Conservation (phyloP, 1,140 invertebrate genomes). For the Apis laboriosa region DNA sequence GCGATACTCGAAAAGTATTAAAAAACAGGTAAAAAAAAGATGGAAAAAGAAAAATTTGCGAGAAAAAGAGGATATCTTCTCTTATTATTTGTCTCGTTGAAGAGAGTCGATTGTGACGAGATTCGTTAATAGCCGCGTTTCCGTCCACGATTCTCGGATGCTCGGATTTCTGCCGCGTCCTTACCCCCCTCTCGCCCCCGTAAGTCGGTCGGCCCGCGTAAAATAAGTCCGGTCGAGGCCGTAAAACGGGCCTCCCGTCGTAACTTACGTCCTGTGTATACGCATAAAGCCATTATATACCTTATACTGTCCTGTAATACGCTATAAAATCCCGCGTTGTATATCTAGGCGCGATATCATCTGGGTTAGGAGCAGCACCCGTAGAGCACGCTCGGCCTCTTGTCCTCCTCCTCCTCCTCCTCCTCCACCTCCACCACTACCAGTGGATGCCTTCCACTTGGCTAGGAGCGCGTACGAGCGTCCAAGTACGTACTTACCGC, state of each 20-base stretch:
- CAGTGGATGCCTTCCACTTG: conserved; percentile 43
- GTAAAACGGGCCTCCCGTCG: conserved; percentile 67
- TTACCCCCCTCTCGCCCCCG: neutral
- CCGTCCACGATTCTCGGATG: neutral
- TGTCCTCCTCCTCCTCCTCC: neutral
- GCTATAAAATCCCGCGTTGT: conserved; percentile 74
- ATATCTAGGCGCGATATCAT: conserved; percentile 77
- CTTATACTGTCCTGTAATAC: conserved; percentile 74
- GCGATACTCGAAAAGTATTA: too few species aligned
- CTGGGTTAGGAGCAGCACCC: conserved; percentile 74
- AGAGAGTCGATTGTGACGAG: neutral
- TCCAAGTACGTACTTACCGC: conserved; percentile 57
- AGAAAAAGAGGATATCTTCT: neutral
- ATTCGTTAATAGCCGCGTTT: conserved; percentile 40
- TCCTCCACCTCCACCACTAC: too few species aligned
- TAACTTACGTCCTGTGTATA: conserved; percentile 70
- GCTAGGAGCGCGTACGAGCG: conserved; percentile 28
- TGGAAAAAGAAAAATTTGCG: too few species aligned
- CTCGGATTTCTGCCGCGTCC: conserved; percentile 41
- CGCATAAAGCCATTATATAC: conserved; percentile 76
- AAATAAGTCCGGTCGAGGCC: conserved; percentile 67
- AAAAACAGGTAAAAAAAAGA: too few species aligned
- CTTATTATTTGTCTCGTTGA: too few species aligned
- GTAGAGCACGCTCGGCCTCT: conserved; percentile 57
- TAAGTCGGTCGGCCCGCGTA: conserved; percentile 40